Base-by-base conservation (phyloP, 2,113 vertebrate species). In the Anser cygnoides region DNA sequence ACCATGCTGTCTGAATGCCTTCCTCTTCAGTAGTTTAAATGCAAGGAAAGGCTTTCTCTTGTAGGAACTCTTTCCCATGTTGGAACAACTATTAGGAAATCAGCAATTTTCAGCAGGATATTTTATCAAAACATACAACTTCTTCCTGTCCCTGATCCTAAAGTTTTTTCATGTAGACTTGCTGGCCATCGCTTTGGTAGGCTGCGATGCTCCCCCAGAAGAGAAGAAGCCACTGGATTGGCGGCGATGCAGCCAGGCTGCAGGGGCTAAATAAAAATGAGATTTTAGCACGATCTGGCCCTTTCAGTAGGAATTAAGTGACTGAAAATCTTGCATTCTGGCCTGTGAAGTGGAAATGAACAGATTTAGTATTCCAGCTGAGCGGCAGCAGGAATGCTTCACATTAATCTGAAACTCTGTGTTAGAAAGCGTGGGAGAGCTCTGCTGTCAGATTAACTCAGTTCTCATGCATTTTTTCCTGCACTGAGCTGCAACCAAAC, bases 401-500 rank as follows among this genome's bases (percentile, higher is more conserved):
- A 2, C 91, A 79, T 96, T 93, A 94, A 87, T 97, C 91, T 96
- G 89, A 88, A 94, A 80, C 79, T 77, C 7, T 2, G 63, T 55
- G 66, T 91, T 93, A 52, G 82, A 43, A 92, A 94, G 92, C 28
- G 58, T 92, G 92, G 92, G 94, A 97, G 94, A 96, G 80, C 82
- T 94, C 50, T 92, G 80, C 94, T 95, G 92, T 95, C 96, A 96
- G 79, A 95, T 96, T 95, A 96, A 81, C 92, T 95, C 28, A 0
- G 16, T 88, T 88, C 84, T 92, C 58, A 6, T 93, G 92, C 94
- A 93, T 86, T 95, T 97, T 96, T 95, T 94, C 94, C 91, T 96
- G 93, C 79, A 84, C 72, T 89, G 82, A 95, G 41, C 93, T 94
- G 95, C 94, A 97, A 83, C 95, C 91, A 94, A 89, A 94, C 87